A percentile compares a stretch with the other conserved stretches of the same genome.
phyloP scores from a whole-genome alignment of 2,113 vertebrate species.

The Eptatretus burgeri region DNA sequence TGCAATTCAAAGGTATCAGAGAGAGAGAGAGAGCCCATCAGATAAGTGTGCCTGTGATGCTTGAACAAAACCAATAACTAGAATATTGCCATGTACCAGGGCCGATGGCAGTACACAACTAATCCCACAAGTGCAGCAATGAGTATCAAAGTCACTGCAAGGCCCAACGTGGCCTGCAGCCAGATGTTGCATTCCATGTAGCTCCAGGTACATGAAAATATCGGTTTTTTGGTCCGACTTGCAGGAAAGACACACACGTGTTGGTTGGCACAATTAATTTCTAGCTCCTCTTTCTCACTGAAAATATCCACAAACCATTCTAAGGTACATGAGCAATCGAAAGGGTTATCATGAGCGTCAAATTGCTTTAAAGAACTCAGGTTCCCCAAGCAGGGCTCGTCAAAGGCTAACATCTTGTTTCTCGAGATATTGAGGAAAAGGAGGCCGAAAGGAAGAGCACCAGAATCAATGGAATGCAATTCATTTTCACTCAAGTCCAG shows the following conservation, averaged over 20 bases:
- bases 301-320: constrained; percentile 20
- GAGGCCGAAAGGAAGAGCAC: constrained; percentile 12
- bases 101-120: constrained; percentile 21
- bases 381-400: constrained; percentile 16
- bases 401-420: constrained; percentile 30
- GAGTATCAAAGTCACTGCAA: constrained; percentile 15
- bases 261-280: constrained; percentile 18
- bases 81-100: constrained; percentile 59
- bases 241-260: constrained; percentile 44
- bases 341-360: constrained; percentile 32
- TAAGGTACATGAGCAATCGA: constrained; percentile 46
- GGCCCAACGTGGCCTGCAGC: constrained; percentile 19
- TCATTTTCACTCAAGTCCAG: too few species aligned
- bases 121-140: constrained; percentile 11
- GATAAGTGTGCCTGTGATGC: constrained; percentile 16
- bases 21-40: constrained; percentile 13
- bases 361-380: constrained; percentile 21
- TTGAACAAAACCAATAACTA: constrained; percentile 54
- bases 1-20: constrained; percentile 57
- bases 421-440: constrained; percentile 19
- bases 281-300: constrained; percentile 1
- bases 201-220: constrained; percentile 15
- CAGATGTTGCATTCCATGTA: constrained; percentile 24
- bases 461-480: too few species aligned
- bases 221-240: constrained; percentile 15